These are phyloP conservation scores for Tortricodes alternella DNA, from an alignment of 2,888 invertebrate species.

Conservation along the genomic window DNA sequence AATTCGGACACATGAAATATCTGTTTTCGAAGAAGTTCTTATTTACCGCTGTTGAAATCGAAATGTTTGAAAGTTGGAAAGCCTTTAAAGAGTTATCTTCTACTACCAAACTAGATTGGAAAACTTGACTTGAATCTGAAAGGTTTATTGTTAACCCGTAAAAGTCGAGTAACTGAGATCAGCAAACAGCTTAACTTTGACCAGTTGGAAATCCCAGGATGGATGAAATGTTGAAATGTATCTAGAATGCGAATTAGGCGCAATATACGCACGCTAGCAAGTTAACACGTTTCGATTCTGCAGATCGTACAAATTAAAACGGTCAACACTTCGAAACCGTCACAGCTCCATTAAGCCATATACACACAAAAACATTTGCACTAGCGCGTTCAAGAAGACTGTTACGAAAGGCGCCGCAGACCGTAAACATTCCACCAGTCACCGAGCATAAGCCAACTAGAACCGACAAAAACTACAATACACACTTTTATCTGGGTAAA, in stretches of 20 bases:
- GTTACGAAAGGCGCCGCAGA: conserved; percentile 78
- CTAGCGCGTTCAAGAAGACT: conserved; percentile 69
- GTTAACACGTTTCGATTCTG: conserved; percentile 41
- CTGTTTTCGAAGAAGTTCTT: background rate
- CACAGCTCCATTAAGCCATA: conserved; percentile 65
- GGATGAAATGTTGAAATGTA: background rate
- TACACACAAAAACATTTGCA: conserved; percentile 78
- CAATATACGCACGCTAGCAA: too few species aligned
- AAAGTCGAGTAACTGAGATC: background rate
- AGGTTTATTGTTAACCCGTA: background rate
- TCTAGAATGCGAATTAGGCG: too few species aligned
- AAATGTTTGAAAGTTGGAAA: background rate
- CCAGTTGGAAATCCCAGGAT: background rate
- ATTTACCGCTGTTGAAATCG: background rate
- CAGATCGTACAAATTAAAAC: conserved; percentile 48
- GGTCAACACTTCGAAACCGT: conserved; percentile 44
- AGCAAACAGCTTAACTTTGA: background rate
- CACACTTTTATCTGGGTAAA: conserved; percentile 51
- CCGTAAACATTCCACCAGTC: conserved; percentile 78
- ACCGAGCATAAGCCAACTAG: conserved; percentile 66
- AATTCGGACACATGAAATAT: conserved; percentile 1
- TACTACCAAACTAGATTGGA: background rate
- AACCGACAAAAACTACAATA: conserved; percentile 68
- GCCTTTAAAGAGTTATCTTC: background rate
- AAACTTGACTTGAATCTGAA: background rate